phyloP scores from a whole-genome alignment of 1,140 invertebrate genomes.

The Scaptomyza graminum region DNA sequence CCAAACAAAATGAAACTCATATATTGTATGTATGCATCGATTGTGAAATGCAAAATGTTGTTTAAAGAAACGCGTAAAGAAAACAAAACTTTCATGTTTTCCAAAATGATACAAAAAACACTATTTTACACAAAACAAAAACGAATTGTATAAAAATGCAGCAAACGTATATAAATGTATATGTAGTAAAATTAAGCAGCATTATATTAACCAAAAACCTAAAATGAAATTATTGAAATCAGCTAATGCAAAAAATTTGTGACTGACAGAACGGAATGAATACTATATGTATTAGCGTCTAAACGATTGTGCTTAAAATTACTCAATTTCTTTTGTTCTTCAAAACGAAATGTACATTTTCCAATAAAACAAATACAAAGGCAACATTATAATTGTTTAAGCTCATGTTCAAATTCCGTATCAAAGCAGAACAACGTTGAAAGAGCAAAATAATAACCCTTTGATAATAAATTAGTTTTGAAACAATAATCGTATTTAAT shows the following conservation, averaged over 20 bases:
- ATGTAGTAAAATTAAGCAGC: conserved; percentile 78
- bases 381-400: conserved; percentile 45
- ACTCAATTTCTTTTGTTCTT: conserved; percentile 49
- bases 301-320: conserved; percentile 61
- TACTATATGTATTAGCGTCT: conserved; percentile 49
- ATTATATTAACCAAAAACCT: conserved; percentile 79
- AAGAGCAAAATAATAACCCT: conserved; percentile 42
- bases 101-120: conserved; percentile 44
- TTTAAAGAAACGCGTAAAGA: conserved; percentile 48
- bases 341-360: conserved; percentile 53
- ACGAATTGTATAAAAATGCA: conserved; percentile 65
- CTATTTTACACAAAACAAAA: conserved; percentile 52
- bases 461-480: conserved; percentile 58
- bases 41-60: conserved; percentile 50
- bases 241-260: conserved; percentile 59
- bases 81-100: conserved; percentile 52
- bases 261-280: conserved; percentile 48
- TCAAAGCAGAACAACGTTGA: conserved; percentile 30
- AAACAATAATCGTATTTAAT: conserved; percentile 66
- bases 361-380: conserved; percentile 13
- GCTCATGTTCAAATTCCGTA: conserved; percentile 23
- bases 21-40: conserved; percentile 54
- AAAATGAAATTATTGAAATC: conserved; percentile 69
- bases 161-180: conserved; percentile 79
- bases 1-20: conserved; percentile 34